Evolutionary conservation across 2,113 vertebrate species (phyloP).

Genomic region (Pipra filicauda): DNA sequence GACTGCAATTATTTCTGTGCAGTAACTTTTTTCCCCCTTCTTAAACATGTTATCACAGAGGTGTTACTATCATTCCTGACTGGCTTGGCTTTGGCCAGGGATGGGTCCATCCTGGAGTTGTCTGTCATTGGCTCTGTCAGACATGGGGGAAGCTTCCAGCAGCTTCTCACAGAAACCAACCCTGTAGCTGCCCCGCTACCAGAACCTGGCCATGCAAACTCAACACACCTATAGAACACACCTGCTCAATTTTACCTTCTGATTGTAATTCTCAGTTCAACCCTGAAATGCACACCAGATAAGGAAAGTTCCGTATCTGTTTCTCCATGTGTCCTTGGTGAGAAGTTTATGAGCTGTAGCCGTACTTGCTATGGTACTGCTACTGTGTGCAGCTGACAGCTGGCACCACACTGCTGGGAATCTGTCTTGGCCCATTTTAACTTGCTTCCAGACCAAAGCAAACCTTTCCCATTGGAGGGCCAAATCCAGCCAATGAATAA

Average conservation of each 20-base stretch:
- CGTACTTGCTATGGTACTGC: fast-evolving
- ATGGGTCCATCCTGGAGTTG: neutral
- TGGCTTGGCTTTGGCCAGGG: neutral
- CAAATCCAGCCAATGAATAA: neutral
- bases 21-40: neutral
- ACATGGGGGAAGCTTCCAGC: neutral
- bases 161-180: neutral
- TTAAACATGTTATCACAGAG: neutral
- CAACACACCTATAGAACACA: neutral
- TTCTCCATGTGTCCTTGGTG: fast-evolving
- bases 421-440: neutral
- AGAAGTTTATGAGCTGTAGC: neutral
- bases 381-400: neutral
- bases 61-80: neutral
- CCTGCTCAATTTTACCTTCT: neutral
- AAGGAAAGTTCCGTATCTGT: neutral
- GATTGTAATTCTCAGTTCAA: neutral
- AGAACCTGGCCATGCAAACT: neutral
- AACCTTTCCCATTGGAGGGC: neutral
- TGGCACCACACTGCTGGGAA: neutral
- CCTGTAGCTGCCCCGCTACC: neutral
- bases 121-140: neutral
- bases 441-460: neutral
- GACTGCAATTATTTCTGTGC: neutral
- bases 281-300: neutral